Base-by-base conservation (phyloP, 2,113 vertebrate species). In the Psilopogon haemacephalus region DNA sequence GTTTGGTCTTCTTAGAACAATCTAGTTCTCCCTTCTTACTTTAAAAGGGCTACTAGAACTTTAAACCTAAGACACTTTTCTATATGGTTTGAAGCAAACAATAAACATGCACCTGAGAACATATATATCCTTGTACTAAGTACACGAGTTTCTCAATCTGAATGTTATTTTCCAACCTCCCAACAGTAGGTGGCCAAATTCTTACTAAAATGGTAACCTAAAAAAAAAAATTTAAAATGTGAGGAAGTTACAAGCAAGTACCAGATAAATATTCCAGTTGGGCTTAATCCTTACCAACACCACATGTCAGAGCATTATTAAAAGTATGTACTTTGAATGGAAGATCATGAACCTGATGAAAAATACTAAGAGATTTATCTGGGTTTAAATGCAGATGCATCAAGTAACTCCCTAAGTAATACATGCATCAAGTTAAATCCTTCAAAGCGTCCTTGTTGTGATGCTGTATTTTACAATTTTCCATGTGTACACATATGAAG, bases 101-200 rank as follows among this genome's bases (percentile, higher is more conserved):
- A 44, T 15, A 3, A 42, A 73, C 8, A 18, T 9, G 9, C 35
- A 69, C n/a, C 15, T 78, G 27, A 86, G 32, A 59, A 55, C 11
- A 33, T 35, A 73, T 8, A 38, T 14, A 58, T 11, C 62, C 15
- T 42, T 74, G 58, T 63, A 33, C 42, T 28, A 78, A 89, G 81
- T 38, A 58, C 0, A 1, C 30, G 37, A 8, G 17, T 33, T 26
- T 84, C 67, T 28, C 24, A 42, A 64, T 33, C 44, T 2, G 4
- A 64, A 30, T 46, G 79, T 64, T 40, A 37, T 63, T 90, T 70
- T 27, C 32, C 46, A 80, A 6, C 12, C 77, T 35, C 23, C 46
- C 19, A 63, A 32, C 8, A 83, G 11, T 18, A 28, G 0, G 11
- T 32, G 44, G 40, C 37, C 20, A 37, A 69, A 59, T 33, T 55